These are phyloP conservation scores for Diceros bicornis DNA, from an alignment of 2,797 vertebrate species.

Conservation along the genomic window DNA sequence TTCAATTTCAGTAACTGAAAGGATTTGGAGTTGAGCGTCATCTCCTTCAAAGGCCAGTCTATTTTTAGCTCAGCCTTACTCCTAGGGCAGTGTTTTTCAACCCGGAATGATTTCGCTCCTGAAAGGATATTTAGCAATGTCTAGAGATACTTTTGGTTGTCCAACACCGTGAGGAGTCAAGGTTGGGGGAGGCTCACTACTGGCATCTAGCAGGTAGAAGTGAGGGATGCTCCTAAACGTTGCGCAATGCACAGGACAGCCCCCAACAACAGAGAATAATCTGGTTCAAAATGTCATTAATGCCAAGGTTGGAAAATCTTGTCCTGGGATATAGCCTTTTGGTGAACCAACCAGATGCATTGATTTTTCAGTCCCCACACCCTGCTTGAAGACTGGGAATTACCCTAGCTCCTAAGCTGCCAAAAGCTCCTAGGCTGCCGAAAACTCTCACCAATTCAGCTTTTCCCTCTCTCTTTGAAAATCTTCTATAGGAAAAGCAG, in stretches of 20 bases:
- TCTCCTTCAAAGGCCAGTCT: not conserved
- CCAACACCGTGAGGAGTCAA: not conserved
- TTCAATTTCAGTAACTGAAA: not conserved
- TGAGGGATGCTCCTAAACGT: not conserved
- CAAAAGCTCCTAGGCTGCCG: not conserved
- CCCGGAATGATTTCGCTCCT: not conserved
- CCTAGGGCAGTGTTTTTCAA: not conserved
- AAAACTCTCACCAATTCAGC: not conserved
- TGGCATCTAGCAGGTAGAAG: not conserved
- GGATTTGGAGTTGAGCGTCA: not conserved
- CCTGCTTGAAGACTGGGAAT: not conserved
- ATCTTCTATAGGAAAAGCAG: not conserved
- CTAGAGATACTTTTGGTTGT: not conserved
- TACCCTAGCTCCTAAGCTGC: not conserved
- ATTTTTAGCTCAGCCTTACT: not conserved
- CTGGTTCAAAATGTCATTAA: not conserved
- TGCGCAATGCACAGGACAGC: not conserved
- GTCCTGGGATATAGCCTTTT: not conserved
- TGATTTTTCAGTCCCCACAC: not conserved
- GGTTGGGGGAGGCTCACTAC: not conserved
- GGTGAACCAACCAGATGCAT: not conserved
- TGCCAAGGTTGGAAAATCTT: not conserved
- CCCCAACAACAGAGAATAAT: not conserved
- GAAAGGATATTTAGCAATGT: not conserved
- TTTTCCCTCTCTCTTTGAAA: not conserved